phyloP scores from a whole-genome alignment of 2,797 vertebrate species.

The Percopsis omiscomaycus region DNA sequence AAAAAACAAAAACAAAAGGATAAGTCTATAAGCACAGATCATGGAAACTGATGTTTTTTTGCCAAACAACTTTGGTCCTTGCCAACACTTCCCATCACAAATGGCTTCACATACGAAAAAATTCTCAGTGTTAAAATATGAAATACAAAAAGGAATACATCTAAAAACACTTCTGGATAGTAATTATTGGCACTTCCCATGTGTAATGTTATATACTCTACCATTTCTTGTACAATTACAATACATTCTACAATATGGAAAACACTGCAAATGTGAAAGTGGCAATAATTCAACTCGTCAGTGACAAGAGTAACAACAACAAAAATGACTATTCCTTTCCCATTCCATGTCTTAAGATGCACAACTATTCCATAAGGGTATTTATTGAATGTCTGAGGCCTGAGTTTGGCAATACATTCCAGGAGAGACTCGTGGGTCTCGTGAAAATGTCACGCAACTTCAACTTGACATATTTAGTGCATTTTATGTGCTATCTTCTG shows the following conservation, averaged over 20 bases:
- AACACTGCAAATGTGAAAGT: constrained; percentile 81
- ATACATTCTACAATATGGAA: constrained; percentile 81
- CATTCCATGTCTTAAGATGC: constrained; percentile 77
- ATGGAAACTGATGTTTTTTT: constrained; percentile 75
- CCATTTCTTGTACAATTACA: constrained; percentile 76
- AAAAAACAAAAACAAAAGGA: constrained; percentile 71
- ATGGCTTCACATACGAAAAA: constrained; percentile 80
- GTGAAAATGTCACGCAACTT: constrained; percentile 74
- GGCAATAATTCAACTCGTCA: constrained; percentile 77
- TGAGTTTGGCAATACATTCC: constrained; percentile 86
- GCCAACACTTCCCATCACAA: constrained; percentile 80
- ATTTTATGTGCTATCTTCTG: constrained; percentile 80
- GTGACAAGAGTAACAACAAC: constrained; percentile 67
- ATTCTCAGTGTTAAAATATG: constrained; percentile 78
- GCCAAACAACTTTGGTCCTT: constrained; percentile 86
- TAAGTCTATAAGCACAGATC: constrained; percentile 81
- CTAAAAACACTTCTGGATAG: constrained; percentile 71
- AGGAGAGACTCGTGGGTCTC: constrained; percentile 75
- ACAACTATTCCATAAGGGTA: constrained; percentile 72
- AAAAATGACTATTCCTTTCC: constrained; percentile 74
- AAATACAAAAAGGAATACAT: constrained; percentile 80
- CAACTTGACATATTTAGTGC: constrained; percentile 82
- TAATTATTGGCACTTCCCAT: constrained; percentile 83
- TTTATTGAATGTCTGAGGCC: constrained; percentile 80
- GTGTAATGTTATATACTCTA: constrained; percentile 77